Evolutionary conservation across 1,140 invertebrate genomes (phyloP).

Genomic region (Linepithema humile): DNA sequence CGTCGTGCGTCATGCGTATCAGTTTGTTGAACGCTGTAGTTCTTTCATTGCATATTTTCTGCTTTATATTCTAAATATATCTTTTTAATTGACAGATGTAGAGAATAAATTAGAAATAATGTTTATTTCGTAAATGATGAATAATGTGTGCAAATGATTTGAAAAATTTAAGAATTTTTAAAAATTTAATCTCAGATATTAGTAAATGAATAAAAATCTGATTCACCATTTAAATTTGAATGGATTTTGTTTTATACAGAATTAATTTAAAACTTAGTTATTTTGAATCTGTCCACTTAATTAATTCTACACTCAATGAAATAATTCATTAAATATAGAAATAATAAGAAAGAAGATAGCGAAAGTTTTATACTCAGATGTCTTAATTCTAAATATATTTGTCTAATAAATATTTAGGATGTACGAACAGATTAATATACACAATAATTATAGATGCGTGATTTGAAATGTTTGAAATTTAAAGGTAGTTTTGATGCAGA

Average conservation of each 20-base stretch:
- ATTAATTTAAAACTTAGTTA: constrained; percentile 9
- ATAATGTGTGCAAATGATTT: not conserved
- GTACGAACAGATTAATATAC: too few relatives aligned
- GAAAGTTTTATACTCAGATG: constrained; percentile 11
- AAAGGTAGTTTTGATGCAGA: too few relatives aligned
- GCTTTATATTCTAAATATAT: not conserved
- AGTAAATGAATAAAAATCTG: not conserved
- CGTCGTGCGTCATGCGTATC: not conserved
- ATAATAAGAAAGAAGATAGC: not conserved
- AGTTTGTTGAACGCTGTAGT: not conserved
- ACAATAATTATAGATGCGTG: too few relatives aligned
- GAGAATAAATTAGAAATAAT: not conserved
- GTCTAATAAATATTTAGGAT: too few relatives aligned
- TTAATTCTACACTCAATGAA: too few relatives aligned
- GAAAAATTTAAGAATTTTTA: not conserved
- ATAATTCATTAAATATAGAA: too few relatives aligned
- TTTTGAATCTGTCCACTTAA: too few relatives aligned
- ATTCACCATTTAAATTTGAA: constrained; percentile 21
- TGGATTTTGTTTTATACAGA: not conserved
- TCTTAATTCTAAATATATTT: too few relatives aligned
- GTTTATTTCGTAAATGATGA: not conserved
- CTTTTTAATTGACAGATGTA: not conserved
- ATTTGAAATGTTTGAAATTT: too few relatives aligned
- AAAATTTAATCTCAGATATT: not conserved
- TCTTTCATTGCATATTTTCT: too few relatives aligned